Evolutionary conservation across 2,797 vertebrate species (phyloP), one percentile per base, ranked within the genome.

Genomic region (Enteromius unitaeniatus): DNA sequence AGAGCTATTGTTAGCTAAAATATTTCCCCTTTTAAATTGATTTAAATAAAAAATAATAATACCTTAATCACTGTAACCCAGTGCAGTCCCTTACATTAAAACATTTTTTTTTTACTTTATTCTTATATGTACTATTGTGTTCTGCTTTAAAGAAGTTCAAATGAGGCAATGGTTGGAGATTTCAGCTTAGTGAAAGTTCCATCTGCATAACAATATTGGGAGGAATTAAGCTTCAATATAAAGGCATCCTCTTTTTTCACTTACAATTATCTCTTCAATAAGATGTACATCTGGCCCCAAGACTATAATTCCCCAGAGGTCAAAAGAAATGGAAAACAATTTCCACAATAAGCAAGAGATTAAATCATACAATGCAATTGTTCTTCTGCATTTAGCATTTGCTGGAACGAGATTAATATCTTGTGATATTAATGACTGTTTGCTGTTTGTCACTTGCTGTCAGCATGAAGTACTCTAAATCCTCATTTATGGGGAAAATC

Each of bases 191-290:
- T 60, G 26, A 81, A 90, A 92, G 79, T 91, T 92, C 93, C 88
- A 93, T 93, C 91, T 91, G 86, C 84, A 84, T 84, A 89, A 93
- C 93, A 94, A 93, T 92, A 93, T 92, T 93, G 92, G 91, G 90
- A 91, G 37, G 89, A 90, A 93, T 93, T 92, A 91, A 55, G 89
- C 88, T 65, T 88, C 93, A 93, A 94, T 93, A 92, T 87, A 69
- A 1, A 1, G 2, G 75, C 85, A 88, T 89, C 84, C 86, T 90
- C 90, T 91, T 90, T 87, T 87, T 86, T 47, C 75, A 76, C 74
- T 84, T 72, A 45, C 60, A 79, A 47, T 86, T 88, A 87, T 87
- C 73, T 82, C 72, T 70, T 83, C 55, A 74, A 70, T 82, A 70
- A 84, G 77, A 82, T 69, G 64, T 89, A 90, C 92, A 93, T 93